Evolutionary conservation across 2,113 vertebrate genomes (phyloP).

Genomic region (Bostrychus sinensis): DNA sequence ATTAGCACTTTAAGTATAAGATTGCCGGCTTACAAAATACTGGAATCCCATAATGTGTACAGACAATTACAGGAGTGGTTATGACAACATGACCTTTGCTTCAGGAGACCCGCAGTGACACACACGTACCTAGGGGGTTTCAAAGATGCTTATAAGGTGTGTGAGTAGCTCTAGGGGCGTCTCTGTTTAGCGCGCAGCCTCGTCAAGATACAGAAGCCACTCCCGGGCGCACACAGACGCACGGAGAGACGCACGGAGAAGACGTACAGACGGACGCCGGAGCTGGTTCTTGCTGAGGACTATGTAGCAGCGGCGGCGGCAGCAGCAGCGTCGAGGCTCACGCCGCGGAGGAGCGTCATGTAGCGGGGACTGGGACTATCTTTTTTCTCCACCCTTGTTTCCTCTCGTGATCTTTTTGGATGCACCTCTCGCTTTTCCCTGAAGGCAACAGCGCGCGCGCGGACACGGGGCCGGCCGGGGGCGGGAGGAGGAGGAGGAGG

Average conservation of each 20-base stretch:
- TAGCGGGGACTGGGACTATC: constrained; percentile 63
- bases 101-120: background rate
- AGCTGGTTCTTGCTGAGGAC: background rate
- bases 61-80: background rate
- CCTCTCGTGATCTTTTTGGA: constrained; percentile 11
- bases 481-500: constrained; percentile 38
- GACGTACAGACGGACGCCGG: constrained; percentile 22
- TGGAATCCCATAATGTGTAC: too few species aligned
- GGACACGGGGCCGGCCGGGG: constrained; percentile 15
- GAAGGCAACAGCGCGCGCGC: constrained; percentile 1
- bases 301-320: background rate
- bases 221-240: constrained; percentile 72
- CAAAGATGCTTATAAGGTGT: background rate
- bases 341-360: constrained; percentile 58
- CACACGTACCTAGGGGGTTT: background rate
- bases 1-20: too few species aligned
- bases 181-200: constrained; percentile 53
- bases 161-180: constrained; percentile 44
- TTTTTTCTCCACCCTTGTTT: constrained; percentile 11
- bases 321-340: background rate
- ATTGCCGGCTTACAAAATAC: too few species aligned
- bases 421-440: constrained; percentile 4
- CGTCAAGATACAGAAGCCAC: constrained; percentile 62
- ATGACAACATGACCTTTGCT: constrained; percentile 3
- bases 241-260: constrained; percentile 14